These are phyloP conservation scores for Caenorhabditis sp. DNA, from an alignment of 2,888 invertebrate species.

Conservation along the genomic window DNA sequence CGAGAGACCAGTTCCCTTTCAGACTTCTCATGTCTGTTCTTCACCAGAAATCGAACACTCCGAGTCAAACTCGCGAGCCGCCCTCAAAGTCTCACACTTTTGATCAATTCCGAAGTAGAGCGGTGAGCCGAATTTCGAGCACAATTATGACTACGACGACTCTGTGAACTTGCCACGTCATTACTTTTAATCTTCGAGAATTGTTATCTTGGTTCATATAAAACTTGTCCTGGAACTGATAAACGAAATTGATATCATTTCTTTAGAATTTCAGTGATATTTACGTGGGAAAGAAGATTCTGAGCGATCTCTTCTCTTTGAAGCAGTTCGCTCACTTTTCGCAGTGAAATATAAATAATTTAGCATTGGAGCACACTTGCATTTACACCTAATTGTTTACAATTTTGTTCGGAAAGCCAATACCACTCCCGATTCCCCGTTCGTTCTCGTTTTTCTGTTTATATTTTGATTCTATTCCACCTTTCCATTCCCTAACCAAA, in stretches of 20 bases:
- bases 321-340: background rate
- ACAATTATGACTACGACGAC: slow-evolving; percentile 32
- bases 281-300: no score
- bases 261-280: no score
- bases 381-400: background rate
- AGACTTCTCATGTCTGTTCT: slow-evolving; percentile 45
- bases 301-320: no score
- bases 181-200: background rate
- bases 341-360: background rate
- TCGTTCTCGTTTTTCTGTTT: slow-evolving; percentile 16
- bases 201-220: background rate
- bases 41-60: slow-evolving; percentile 36
- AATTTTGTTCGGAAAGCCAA: background rate
- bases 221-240: background rate
- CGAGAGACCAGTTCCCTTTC: slow-evolving; percentile 6
- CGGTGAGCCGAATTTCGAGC: slow-evolving; percentile 6
- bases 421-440: background rate
- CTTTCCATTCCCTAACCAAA: background rate
- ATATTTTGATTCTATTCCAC: background rate
- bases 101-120: slow-evolving; percentile 11
- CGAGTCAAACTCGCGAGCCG: slow-evolving; percentile 34
- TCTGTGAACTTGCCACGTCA: slow-evolving; percentile 10
- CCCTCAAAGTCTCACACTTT: slow-evolving; percentile 34
- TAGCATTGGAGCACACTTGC: slow-evolving; percentile 24
- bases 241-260: no score